Evolutionary conservation across 1,140 invertebrate species (phyloP).

Genomic region (Drosophila obscura): DNA sequence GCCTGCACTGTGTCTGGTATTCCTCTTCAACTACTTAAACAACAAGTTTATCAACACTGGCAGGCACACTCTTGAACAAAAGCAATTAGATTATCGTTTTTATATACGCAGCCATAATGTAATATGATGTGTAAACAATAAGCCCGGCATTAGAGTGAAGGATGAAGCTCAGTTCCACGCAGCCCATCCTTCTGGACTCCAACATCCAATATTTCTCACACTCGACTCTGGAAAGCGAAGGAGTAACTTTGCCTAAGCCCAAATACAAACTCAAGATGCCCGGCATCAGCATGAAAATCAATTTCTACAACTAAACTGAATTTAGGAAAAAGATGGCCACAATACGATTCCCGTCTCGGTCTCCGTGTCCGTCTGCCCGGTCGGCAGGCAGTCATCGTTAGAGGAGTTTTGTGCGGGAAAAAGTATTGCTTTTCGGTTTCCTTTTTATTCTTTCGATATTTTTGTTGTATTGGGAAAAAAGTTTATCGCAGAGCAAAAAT

Average conservation of each 20-base stretch:
- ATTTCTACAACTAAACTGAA: constrained; percentile 67
- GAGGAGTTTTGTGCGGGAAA: constrained; percentile 21
- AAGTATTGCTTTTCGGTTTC: constrained; percentile 24
- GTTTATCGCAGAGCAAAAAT: constrained; percentile 75
- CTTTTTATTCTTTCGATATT: constrained; percentile 1
- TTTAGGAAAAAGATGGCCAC: constrained; percentile 55
- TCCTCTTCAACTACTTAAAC: background rate
- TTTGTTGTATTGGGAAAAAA: constrained; percentile 59
- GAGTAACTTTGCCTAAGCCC: constrained; percentile 46
- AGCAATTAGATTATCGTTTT: constrained; percentile 50
- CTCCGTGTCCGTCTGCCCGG: constrained; percentile 12
- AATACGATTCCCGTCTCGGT: constrained; percentile 51
- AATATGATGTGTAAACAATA: constrained; percentile 55
- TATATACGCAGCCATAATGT: constrained; percentile 47
- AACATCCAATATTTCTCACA: too few species aligned
- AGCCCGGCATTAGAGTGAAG: constrained; percentile 38
- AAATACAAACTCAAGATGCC: constrained; percentile 60
- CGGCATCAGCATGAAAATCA: constrained; percentile 73
- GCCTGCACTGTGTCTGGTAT: too few species aligned
- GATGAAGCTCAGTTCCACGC: too few species aligned
- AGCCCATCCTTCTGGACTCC: background rate
- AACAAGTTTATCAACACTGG: constrained; percentile 1
- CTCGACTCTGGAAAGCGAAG: constrained; percentile 18
- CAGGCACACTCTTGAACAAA: constrained; percentile 13
- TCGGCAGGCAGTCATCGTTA: constrained; percentile 23